Base-by-base conservation (phyloP, 1,140 invertebrate genomes). In the Drosophila tristis region DNA sequence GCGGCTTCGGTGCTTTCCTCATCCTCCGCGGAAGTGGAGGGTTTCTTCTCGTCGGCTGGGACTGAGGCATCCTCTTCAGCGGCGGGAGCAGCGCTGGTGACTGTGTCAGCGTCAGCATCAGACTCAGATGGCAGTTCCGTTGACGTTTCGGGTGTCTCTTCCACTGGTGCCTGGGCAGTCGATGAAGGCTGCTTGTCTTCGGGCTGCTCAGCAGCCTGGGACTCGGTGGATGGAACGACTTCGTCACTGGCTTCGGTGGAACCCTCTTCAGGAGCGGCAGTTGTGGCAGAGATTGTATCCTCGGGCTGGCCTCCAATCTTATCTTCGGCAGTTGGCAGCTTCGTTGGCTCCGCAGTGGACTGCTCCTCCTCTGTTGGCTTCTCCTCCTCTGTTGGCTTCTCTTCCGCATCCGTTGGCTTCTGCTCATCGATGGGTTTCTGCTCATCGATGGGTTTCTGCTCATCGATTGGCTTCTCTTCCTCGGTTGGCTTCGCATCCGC, bases 221-320 rank as follows among this genome's bases (percentile, higher is more conserved):
- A 25, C 20, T 70, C 66, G 15, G 66, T 68, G 8, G 64, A 70
- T 5, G 51, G n/a, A 7, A n/a, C 53, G 25, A 70, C 8, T 68
- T 70, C 66, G 5, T 70, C 51, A 5, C 51, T 57, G 5, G 66
- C 48, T 58, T 70, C 66, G 5, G 64, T 67, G n/a, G 66, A 70
- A 15, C 35, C 64, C 2, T 68, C 65, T 9, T 35, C 51, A 9
- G 64, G 26, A 13, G 26, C 13, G 8, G 48, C 65, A 4, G 66
- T 68, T 13, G 42, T 45, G 3, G 42, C 25, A 16, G 53, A 15
- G 16, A 25, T 13, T 20, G 66, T 55, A 29, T 48, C 65, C 29
- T 66, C 65, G 5, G 61, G 62, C 5, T 3, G 65, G 62, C 26
- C 2, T 5, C 16, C 66, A 44, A 53, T 58, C 1, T 67, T 47